Evolutionary conservation across 2,113 vertebrate species (phyloP).

Genomic region (Tragulus kanchil): DNA sequence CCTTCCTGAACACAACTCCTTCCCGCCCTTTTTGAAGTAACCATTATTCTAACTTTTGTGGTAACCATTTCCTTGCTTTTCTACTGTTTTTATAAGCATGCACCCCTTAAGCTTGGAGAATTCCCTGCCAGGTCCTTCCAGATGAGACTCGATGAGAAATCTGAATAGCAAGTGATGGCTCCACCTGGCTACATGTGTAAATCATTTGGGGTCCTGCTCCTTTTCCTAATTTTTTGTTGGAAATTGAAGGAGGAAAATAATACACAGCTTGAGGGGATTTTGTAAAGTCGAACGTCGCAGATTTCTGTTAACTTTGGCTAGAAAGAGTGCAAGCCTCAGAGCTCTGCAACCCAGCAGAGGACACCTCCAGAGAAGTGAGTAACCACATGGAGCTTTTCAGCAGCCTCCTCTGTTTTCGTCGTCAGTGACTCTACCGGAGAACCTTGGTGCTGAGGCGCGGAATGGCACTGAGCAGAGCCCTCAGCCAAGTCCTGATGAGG

Average conservation of each 20-base stretch:
- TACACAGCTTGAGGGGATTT: not conserved
- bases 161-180: not conserved
- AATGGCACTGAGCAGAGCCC: not conserved
- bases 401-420: not conserved
- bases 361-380: not conserved
- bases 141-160: constrained; percentile 11
- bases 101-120: no score
- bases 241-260: not conserved
- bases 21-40: not conserved
- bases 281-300: not conserved
- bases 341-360: not conserved
- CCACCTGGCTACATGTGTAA: no score
- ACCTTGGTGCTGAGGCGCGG: not conserved
- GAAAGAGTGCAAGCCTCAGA: not conserved
- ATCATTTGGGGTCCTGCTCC: no score
- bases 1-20: constrained; percentile 44
- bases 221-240: no score
- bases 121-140: not conserved
- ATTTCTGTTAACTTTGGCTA: not conserved
- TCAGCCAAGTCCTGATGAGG: not conserved
- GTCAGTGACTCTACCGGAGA: not conserved
- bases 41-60: constrained; percentile 49
- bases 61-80: constrained; percentile 55
- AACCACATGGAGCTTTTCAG: not conserved
- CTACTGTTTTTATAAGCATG: constrained; percentile 49